These are phyloP conservation scores for Macaca fascicularis DNA, from an alignment of 2,113 vertebrate species.

Conservation along the genomic window T2T-MFA8v1.1 NC_088389.1:48197501-48198000, in stretches of 20 bases:
- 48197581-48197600: background rate
- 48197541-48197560: background rate
- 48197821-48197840: background rate
- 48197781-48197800: too few relatives aligned
- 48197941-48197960: too few relatives aligned
- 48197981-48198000: too few relatives aligned
- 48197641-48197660: background rate
- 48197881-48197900: background rate
- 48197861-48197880: background rate
- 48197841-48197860: background rate
- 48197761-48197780: background rate
- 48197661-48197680: background rate
- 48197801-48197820: fast-evolving
- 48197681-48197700: background rate
- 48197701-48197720: background rate
- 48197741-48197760: background rate
- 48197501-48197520: background rate
- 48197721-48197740: background rate
- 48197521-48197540: background rate
- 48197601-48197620: background rate
- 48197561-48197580: background rate
- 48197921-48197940: too few relatives aligned
- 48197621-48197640: background rate
- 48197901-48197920: too few relatives aligned
- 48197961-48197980: too few relatives aligned